Evolutionary conservation across 2,888 invertebrate species (phyloP), one percentile per base, ranked within the genome.

Genomic region (Troides helena): DNA sequence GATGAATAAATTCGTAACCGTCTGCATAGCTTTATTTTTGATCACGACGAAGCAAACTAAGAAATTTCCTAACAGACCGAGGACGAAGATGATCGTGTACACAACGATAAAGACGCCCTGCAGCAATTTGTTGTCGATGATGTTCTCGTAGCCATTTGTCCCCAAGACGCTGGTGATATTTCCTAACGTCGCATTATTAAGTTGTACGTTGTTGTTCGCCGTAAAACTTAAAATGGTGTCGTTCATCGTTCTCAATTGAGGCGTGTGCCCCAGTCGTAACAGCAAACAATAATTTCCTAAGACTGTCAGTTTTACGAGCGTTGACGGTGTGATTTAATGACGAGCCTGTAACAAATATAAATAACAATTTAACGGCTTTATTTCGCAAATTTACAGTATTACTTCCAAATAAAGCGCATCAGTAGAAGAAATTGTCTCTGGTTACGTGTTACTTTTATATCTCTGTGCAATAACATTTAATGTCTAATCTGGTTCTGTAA

Each of bases 1-100:
- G 82, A 99, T 99, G 90, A 99, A 99, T 66, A 98, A 95, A 86
- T 99, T 99, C 5, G 99, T 99, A 56, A 99, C 99, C 0, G 99
- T 98, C 84, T 99, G 99, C 99, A 99, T 99, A 43, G 97, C 96
- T 76, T 96, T 96, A 88, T 98, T 99, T 46, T 98, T 94, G 53
- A 97, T 94, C 8, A 99, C 99, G 21, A 99, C 98, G 83, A 96
- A 99, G 81, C 98, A 98, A 30, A 99, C 99, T 23, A 99, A 91
- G 0, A 96, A 94, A 86, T 99, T 99, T 0, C 99, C 99, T 77
- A 96, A 95, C 1, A 98, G 93, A 3, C 99, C 99, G 60, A 98
- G 92, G 0, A 97, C 94, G 84, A 99, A 99, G 74, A 99, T 97
- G 18, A 95, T 93, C 10, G 95, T 94, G 88, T 99, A 99, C 72